Percentiles rank a stretch among this genome's conserved stretches.
These are phyloP conservation scores for Catalaphyllia jardinei DNA, from an alignment of 64 coral and sea anemone genomes.

Conservation along the genomic window DNA sequence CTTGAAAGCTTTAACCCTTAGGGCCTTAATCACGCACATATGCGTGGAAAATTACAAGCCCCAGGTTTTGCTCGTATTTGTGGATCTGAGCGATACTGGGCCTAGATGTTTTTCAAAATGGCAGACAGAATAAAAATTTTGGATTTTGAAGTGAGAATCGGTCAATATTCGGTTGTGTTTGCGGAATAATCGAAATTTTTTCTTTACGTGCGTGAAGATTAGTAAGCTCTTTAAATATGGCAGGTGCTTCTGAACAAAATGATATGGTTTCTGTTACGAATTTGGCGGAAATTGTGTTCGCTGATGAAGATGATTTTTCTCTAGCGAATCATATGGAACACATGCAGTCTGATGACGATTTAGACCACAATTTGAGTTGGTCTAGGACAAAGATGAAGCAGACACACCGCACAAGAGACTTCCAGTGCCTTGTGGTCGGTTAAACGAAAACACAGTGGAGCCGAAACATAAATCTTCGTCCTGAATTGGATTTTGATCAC, in stretches of 20 bases:
- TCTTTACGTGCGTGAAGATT: background rate
- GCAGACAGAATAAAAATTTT: background rate
- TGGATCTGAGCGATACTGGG: background rate
- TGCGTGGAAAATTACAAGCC: background rate
- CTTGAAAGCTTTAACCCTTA: constrained; percentile 3
- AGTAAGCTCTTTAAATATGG: background rate
- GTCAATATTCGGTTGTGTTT: background rate
- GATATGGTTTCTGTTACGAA: too few species aligned
- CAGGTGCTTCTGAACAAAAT: background rate
- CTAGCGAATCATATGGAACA: too few species aligned
- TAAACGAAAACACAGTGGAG: background rate
- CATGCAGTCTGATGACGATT: background rate
- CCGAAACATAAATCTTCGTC: constrained; percentile 28
- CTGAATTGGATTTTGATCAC: constrained; percentile 6
- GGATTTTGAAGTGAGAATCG: background rate
- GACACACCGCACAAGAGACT: background rate
- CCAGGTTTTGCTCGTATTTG: background rate
- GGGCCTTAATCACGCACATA: background rate
- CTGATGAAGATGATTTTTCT: too few species aligned
- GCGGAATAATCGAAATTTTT: too few species aligned
- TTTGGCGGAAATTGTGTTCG: too few species aligned
- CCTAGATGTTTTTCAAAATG: background rate
- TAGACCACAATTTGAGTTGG: background rate
- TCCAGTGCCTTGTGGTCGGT: background rate
- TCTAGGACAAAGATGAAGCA: background rate